Base-by-base conservation (phyloP, 2,888 invertebrate genomes). In the Tortricodes alternella region DNA sequence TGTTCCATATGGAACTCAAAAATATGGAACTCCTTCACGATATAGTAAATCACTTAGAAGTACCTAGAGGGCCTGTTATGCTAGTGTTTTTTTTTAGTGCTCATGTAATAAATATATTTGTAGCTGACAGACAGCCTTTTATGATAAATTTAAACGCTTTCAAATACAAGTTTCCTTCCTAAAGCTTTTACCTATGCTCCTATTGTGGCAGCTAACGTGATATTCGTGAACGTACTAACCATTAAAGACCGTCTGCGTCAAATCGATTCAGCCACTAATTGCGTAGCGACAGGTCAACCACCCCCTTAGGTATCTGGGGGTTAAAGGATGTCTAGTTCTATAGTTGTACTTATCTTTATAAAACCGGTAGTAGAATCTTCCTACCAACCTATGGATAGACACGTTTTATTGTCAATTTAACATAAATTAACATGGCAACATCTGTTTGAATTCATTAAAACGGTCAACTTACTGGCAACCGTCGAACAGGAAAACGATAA, bases 241-340 rank as follows among this genome's bases (percentile, higher is more conserved):
- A 29, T 32, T 32, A 19, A 35, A 21, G 29, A 18, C 29, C 46
- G 46, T 11, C 38, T 44, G 49, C 44, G 49, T 44, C 43, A 23
- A 32, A 56, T 50, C 56, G 56, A 56, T 56, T 32, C 44, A 50
- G 29, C 23, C 49, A 49, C 48, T 56, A 56, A 50, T 50, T 50
- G 44, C 37, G 11, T 8, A 34, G 48, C 13, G 41, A 32, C 15
- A 43, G 56, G 56, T 50, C 56, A 56, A 44, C 16, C 37, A 56
- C 50, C 56, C 38, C 49, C 38, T 50, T 49, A n/a, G n/a, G n/a
- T n/a, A 49, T 56, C 43, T 56, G 50, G 38, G 50, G 56, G 49
- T 50, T 38, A 11, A 37, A 29, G 43, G 44, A 9, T 15, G 19
- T 34, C 46, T 49, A 43, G 21, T 18, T 29, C 35, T 23, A 53